Evolutionary conservation across 2,113 vertebrate species (phyloP).

Genomic region (Passerina amoena): DNA sequence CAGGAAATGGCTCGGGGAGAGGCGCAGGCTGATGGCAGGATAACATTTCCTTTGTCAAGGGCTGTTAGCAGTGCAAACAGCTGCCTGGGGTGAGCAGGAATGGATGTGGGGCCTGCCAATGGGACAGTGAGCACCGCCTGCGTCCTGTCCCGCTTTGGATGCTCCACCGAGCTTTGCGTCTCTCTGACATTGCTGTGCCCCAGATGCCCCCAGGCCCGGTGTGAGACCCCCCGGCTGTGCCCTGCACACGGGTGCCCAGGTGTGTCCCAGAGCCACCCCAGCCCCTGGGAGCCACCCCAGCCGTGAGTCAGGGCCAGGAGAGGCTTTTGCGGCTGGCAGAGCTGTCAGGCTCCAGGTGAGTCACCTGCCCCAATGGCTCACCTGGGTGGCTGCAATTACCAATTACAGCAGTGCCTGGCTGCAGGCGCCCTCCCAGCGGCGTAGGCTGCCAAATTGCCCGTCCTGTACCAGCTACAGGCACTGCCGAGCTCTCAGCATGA

Average conservation of each 20-base stretch:
- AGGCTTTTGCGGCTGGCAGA: not conserved
- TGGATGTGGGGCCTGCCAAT: not conserved
- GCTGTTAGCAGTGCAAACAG: not conserved
- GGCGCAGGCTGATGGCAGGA: not conserved
- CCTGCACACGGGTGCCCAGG: not conserved
- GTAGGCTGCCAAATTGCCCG: not conserved
- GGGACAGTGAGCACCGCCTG: fast-evolving
- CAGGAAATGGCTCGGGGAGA: fast-evolving
- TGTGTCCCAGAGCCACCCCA: not conserved
- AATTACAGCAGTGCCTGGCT: not conserved
- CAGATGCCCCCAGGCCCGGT: too few relatives aligned
- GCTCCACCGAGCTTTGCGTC: not conserved
- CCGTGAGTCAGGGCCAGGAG: not conserved
- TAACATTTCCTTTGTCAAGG: not conserved
- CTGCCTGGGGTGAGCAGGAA: not conserved
- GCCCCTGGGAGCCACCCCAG: not conserved
- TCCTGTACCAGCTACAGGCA: not conserved
- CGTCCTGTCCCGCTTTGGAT: not conserved
- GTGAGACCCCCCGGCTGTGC: not conserved
- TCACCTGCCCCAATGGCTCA: not conserved
- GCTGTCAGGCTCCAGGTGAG: not conserved
- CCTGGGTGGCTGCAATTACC: not conserved
- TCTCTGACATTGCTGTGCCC: too few relatives aligned
- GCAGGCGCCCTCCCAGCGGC: not conserved
- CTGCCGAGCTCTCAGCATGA: not conserved